Percentiles rank a stretch among this genome's conserved stretches.
Evolutionary conservation across 2,113 vertebrate genomes (phyloP).

Genomic region (Morone chrysops): DNA sequence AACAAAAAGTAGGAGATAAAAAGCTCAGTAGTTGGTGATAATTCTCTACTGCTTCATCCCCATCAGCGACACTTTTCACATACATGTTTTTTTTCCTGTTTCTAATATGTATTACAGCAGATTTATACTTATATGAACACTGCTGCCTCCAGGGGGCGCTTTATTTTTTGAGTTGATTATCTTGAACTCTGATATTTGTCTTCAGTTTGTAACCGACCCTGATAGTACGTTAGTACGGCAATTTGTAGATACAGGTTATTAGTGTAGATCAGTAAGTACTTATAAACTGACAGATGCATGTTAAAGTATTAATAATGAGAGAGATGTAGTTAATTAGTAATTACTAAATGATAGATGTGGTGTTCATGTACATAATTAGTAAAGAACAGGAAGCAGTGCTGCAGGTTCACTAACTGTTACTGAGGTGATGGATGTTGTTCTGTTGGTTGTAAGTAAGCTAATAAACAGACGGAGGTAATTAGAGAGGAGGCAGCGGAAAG

Average conservation of each 20-base stretch:
- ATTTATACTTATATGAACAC: neutral
- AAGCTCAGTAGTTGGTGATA: too few relatives aligned
- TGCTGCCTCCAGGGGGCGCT: neutral
- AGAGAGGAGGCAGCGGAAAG: neutral
- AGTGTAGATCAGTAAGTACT: neutral
- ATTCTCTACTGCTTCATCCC: too few relatives aligned
- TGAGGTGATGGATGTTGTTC: slow-evolving; percentile 8
- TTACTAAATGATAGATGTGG: neutral
- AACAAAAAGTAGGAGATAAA: too few relatives aligned
- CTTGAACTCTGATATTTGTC: neutral
- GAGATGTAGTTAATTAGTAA: neutral
- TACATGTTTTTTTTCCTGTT: too few relatives aligned
- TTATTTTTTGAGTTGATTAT: neutral
- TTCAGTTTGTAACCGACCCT: neutral
- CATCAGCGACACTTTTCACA: too few relatives aligned
- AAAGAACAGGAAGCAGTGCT: neutral
- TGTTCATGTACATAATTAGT: neutral
- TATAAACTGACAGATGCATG: neutral
- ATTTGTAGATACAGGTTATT: neutral
- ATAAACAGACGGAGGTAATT: slow-evolving; percentile 7
- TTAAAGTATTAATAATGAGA: neutral
- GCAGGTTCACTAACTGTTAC: neutral
- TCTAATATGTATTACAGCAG: neutral
- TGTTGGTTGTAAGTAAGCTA: neutral
- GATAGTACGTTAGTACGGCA: neutral